These are phyloP conservation scores for Harpalus rufipes DNA, from an alignment of 2,888 invertebrate genomes.

Conservation along the genomic window DNA sequence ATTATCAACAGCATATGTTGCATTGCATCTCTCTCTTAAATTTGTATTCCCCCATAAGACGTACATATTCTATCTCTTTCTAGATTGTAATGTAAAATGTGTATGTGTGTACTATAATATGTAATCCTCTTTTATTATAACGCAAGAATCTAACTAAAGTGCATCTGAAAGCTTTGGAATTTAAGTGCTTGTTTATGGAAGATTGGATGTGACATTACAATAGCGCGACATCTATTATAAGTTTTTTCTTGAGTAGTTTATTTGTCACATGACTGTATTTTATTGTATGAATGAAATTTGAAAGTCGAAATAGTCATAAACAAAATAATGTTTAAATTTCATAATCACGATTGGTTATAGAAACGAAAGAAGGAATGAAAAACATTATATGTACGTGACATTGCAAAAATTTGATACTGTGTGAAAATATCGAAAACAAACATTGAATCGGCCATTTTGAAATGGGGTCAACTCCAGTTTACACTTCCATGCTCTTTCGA, in stretches of 20 bases:
- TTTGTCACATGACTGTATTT: neutral
- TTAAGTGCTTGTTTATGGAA: neutral
- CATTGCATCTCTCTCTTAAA: slow-evolving; percentile 14
- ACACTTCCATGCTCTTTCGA: too few relatives aligned
- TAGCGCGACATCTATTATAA: neutral
- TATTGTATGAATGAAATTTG: neutral
- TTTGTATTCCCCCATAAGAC: neutral
- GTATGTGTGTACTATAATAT: neutral
- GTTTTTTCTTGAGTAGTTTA: neutral
- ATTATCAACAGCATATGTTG: slow-evolving; percentile 42
- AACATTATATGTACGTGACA: neutral
- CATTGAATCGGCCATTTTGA: too few relatives aligned
- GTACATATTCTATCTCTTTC: neutral
- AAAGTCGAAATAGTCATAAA: neutral
- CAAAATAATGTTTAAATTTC: neutral
- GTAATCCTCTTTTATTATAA: slow-evolving; percentile 3
- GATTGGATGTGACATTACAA: neutral
- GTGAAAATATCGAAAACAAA: neutral
- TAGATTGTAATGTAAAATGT: neutral
- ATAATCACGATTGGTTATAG: neutral
- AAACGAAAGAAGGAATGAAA: neutral
- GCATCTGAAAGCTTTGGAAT: neutral
- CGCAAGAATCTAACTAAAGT: neutral
- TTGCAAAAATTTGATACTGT: neutral
- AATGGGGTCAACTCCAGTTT: too few relatives aligned